Evolutionary conservation across 1,140 invertebrate genomes (phyloP), one percentile per base, ranked within the genome.

Genomic region (Zaprionus tsacasi): DNA sequence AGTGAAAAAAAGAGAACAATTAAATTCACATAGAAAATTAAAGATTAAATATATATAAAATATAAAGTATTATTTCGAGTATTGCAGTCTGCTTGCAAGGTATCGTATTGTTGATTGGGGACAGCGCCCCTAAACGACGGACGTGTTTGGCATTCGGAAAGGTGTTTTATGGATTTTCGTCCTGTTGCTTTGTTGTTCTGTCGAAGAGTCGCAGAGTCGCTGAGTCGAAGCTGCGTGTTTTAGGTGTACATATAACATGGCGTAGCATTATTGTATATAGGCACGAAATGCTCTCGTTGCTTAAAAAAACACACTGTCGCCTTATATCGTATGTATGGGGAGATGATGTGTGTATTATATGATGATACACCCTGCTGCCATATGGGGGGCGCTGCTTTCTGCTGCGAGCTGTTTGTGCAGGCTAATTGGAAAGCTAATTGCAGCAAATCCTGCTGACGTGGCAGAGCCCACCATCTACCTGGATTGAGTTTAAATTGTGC

Each of bases 161-260:
- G 60, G 59, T 76, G 68, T 76, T 65, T 76, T 76, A 76, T 76
- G 61, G 73, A 76, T 76, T 76, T 76, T 76, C 68, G 68, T 66
- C 56, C 74, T 76, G 74, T 76, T 76, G 74, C 74, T 76, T 71
- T 71, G 70, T 67, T 67, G 63, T 75, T 57, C 27, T 43, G 12
- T 43, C 15, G 30, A 5, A 17, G 30, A 21, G 8, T 54, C 15
- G 30, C 10, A 11, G 30, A 21, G 8, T 54, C 38, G n/a, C 36
- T 17, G 21, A 48, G 33, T 61, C 38, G 17, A 38, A 17, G 25
- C 36, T 30, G 35, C 59, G 52, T 33, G 58, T 38, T 74, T 73
- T 70, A 63, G 71, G 66, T 74, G 66, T 74, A 74, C 66, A 70
- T 52, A 70, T 52, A 70, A 70, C 52, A 48, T 50, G 48, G 56